These are phyloP conservation scores for Dione vanillae DNA, from an alignment of 2,888 invertebrate species.

Conservation along the genomic window DNA sequence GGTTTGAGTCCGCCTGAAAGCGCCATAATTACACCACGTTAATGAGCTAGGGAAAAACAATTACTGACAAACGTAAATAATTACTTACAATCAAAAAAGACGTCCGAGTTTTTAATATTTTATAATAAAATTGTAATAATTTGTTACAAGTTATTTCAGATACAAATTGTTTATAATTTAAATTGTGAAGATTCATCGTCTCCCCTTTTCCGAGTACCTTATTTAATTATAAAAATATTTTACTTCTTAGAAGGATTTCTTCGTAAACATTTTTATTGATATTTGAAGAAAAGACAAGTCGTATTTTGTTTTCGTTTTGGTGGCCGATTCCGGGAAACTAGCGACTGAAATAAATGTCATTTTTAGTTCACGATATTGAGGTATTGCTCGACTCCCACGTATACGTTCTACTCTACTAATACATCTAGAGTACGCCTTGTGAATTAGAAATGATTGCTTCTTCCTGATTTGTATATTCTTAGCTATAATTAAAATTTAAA, in stretches of 20 bases:
- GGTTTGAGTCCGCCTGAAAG: not conserved
- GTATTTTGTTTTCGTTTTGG: not conserved
- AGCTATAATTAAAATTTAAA: not conserved
- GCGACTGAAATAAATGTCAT: not conserved
- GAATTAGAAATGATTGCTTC: constrained; percentile 1
- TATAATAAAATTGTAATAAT: not conserved
- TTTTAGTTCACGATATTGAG: constrained; percentile 9
- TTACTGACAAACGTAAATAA: constrained; percentile 8
- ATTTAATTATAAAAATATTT: constrained; percentile 4
- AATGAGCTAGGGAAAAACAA: not conserved
- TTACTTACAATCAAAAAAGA: not conserved
- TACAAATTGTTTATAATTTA: constrained; percentile 1
- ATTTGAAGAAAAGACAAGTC: not conserved
- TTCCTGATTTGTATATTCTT: not conserved
- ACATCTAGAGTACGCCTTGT: not conserved
- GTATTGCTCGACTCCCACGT: constrained; percentile 10
- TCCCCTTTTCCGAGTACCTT: not conserved
- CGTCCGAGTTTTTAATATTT: constrained; percentile 2
- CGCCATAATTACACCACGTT: not conserved
- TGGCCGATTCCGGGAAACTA: not conserved
- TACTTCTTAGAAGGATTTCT: constrained; percentile 3
- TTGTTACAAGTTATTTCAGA: constrained; percentile 1
- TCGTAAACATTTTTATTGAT: constrained; percentile 4
- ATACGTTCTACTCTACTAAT: not conserved
- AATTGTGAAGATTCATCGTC: constrained; percentile 2